These are phyloP conservation scores for Chaetogeoica ovagalla DNA, from an alignment of 2,888 invertebrate genomes.

Conservation along the genomic window DNA sequence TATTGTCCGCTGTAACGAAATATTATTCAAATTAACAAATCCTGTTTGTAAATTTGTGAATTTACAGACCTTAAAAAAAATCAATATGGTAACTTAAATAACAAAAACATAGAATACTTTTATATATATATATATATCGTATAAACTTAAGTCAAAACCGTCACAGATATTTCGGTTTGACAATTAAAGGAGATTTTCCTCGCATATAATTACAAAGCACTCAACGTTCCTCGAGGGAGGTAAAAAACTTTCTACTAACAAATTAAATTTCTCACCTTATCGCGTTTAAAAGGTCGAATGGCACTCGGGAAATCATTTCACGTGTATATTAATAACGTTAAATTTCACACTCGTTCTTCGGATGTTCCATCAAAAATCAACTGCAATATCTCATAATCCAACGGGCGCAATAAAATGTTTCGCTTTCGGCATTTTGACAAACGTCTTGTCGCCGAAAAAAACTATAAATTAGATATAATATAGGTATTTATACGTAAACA, in stretches of 20 bases:
- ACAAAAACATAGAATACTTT: neutral
- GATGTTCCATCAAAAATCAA: conserved; percentile 13
- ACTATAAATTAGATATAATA: neutral
- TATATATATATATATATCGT: too few relatives aligned
- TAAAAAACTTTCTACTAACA: conserved; percentile 21
- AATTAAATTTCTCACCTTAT: conserved; percentile 8
- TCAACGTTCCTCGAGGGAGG: neutral
- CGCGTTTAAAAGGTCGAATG: conserved; percentile 8
- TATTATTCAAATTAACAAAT: too few relatives aligned
- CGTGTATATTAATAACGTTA: conserved; percentile 16
- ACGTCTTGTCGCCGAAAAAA: neutral
- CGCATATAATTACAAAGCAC: conserved; percentile 4
- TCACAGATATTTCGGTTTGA: neutral
- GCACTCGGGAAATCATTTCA: conserved; percentile 2
- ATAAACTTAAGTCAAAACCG: neutral
- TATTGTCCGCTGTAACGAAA: too few relatives aligned
- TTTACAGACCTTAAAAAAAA: too few relatives aligned
- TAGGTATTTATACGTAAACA: neutral
- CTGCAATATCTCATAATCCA: conserved; percentile 16
- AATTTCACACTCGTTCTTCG: conserved; percentile 10
- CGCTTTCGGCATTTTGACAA: conserved; percentile 22
- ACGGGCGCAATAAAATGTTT: conserved; percentile 26
- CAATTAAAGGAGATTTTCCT: neutral
- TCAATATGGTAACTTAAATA: neutral
- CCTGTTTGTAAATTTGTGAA: too few relatives aligned